Evolutionary conservation across 2,113 vertebrate species (phyloP).

Genomic region (Petrocephalus zakoni): DNA sequence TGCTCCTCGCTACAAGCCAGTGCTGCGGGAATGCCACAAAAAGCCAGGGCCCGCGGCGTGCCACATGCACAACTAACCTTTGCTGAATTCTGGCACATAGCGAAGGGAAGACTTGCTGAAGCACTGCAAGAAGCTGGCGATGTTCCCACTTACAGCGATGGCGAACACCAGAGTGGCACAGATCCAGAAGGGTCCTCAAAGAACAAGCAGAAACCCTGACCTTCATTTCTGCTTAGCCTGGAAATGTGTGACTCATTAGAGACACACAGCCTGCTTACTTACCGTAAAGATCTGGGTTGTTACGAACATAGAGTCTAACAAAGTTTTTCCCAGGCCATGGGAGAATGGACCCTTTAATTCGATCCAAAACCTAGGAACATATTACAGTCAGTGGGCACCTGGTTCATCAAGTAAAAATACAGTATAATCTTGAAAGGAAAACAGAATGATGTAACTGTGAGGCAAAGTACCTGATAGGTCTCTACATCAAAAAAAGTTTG

Average conservation of each 20-base stretch:
- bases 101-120: conserved; percentile 65
- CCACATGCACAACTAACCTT: conserved; percentile 67
- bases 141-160: conserved; percentile 89
- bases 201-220: background rate
- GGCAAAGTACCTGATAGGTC: conserved; percentile 74
- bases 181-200: conserved; percentile 94
- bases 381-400: background rate
- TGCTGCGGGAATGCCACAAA: background rate
- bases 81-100: conserved; percentile 88
- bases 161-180: conserved; percentile 93
- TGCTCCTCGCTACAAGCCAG: background rate
- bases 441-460: background rate
- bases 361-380: conserved; percentile 74
- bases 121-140: conserved; percentile 80
- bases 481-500: conserved; percentile 92
- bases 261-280: background rate
- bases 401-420: background rate
- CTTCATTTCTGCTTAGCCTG: background rate
- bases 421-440: background rate
- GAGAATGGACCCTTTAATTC: conserved; percentile 87
- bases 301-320: conserved; percentile 78
- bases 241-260: background rate
- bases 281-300: conserved; percentile 95
- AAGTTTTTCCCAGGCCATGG: conserved; percentile 92
- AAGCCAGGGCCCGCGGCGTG: background rate